Evolutionary conservation across 1,140 invertebrate genomes (phyloP), one percentile per base, ranked within the genome.

Genomic region (Stratiolaelaps scimitus): DNA sequence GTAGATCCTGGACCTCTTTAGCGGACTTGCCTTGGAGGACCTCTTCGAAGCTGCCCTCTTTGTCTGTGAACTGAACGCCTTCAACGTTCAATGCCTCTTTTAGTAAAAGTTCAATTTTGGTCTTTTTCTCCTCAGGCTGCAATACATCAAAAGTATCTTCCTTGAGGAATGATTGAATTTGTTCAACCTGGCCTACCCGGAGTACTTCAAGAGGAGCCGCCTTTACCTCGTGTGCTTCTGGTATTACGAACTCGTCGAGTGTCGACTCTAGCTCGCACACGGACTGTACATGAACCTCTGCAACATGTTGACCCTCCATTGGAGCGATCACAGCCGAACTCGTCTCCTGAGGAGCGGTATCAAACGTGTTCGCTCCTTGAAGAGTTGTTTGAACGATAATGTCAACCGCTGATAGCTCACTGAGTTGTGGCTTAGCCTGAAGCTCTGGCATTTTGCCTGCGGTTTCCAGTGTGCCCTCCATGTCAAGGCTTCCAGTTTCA

Each of bases 101-200:
- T 1, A 60, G 26, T 15, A 34, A 17, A 13, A 60, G 34, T 23
- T 60, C 53, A 34, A 60, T 60, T 34, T 60, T 60, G 53, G 53
- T 29, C 20, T 34, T 60, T 34, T 60, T 60, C 53, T 60, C 53
- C 15, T 60, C 53, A 13, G 53, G 15, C 23, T 26, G 1, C 15
- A 60, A 34, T 5, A 20, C 23, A 17, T 60, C 53, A 34, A 60
- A 60, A 20, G 15, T 60, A 19, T 60, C 53, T 23, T 60, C 53
- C 26, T 60, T 60, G 53, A 60, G 53, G 53, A 60, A 34, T 34
- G 53, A 60, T 26, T 60, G 53, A 34, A 60, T 10, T 10, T 60
- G 26, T 26, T 26, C 53, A 19, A 60, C 53, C 10, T 60, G 53
- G 23, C 53, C 53, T 34, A 60, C 53, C 15, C 53, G 34, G 23